phyloP scores from a whole-genome alignment of 2,888 invertebrate species.

The Lamellibrachia columna region DNA sequence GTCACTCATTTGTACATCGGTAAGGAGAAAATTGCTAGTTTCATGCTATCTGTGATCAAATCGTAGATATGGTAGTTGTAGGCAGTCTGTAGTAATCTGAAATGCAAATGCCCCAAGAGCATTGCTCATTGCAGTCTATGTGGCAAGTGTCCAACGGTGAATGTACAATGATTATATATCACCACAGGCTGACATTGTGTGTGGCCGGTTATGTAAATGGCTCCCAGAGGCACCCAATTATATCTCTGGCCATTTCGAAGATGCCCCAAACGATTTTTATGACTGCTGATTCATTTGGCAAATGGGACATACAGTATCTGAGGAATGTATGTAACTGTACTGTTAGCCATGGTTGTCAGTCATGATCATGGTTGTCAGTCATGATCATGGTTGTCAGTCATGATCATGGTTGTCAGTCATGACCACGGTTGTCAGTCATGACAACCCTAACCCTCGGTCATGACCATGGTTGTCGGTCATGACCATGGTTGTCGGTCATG shows the following conservation, averaged over 20 bases:
- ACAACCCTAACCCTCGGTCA: no score
- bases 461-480: no score
- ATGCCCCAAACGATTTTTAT: background rate
- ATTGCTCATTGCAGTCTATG: background rate
- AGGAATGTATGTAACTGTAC: background rate
- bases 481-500: no score
- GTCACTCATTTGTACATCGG: no score
- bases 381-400: no score
- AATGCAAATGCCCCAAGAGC: slow-evolving; percentile 1
- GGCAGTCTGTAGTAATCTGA: background rate
- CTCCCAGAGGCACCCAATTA: background rate
- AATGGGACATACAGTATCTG: background rate
- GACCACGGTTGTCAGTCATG: no score
- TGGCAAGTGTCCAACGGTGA: background rate
- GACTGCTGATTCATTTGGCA: background rate
- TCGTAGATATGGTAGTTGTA: background rate
- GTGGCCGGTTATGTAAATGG: background rate
- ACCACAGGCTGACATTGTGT: background rate
- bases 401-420: no score
- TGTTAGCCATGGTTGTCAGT: background rate
- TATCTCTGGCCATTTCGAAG: background rate
- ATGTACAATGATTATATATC: background rate
- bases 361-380: no score
- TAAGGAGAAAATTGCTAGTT: no score
- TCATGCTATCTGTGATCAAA: background rate